These are phyloP conservation scores for Pipistrellus kuhlii DNA, from an alignment of 2,797 vertebrate species.

Conservation along the genomic window DNA sequence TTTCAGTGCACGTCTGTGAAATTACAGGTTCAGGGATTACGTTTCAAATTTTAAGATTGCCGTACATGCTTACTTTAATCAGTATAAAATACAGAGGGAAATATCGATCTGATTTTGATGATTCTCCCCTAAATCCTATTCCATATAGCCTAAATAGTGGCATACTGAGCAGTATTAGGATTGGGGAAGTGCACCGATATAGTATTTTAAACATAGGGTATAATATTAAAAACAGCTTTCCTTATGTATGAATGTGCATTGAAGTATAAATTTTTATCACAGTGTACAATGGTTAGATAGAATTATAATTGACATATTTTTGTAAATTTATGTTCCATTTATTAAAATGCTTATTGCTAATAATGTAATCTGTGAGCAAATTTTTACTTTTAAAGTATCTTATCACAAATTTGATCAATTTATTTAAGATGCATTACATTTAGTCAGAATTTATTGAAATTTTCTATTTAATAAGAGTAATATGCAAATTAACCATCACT, in stretches of 20 bases:
- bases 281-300: neutral
- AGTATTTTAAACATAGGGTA: neutral
- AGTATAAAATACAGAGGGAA: neutral
- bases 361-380: neutral
- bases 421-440: neutral
- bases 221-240: neutral
- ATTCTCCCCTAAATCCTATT: neutral
- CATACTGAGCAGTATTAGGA: neutral
- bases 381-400: neutral
- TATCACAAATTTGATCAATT: conserved; percentile 7
- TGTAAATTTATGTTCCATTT: neutral
- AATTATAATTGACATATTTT: neutral
- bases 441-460: neutral
- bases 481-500: no score
- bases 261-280: neutral
- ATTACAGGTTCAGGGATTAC: neutral
- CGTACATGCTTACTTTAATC: conserved; percentile 17
- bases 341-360: conserved; percentile 1
- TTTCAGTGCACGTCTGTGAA: neutral
- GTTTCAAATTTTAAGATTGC: neutral
- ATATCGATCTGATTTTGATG: conserved; percentile 1
- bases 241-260: neutral
- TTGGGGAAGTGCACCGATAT: neutral
- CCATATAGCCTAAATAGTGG: neutral
- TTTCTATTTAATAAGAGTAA: no score